Base-by-base conservation (phyloP, 2,888 invertebrate species). In the Onthophagus sagittarius region DNA sequence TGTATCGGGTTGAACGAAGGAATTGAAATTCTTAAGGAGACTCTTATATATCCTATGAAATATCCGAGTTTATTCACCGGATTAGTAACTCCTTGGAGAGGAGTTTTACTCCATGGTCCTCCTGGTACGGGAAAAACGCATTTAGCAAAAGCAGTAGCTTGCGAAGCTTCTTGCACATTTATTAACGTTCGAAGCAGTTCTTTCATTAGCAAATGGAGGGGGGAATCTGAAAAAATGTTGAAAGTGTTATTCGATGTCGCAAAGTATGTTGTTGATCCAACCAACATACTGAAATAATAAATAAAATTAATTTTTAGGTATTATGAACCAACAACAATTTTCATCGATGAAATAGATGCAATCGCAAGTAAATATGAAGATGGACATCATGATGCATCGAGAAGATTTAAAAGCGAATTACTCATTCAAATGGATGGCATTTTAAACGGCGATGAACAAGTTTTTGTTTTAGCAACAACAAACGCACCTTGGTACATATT, bases 171-270 rank as follows among this genome's bases (percentile, higher is more conserved):
- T 80, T 89, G 87, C 2, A 94, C 94, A 0, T 97, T 98, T 86
- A 96, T 98, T 84, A 97, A 97, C 82, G 91, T 98, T 11, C 93
- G 95, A 1, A 93, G 95, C 75, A 95, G 96, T 80, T 92, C 93
- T 1, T 89, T 98, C 64, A 90, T 97, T n/a, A 96, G 95, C 81
- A 98, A 98, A 85, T 98, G 97, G 97, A 88, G 97, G 33, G 98
- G 98, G 0, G 98, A 98, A 79, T 97, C 97, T 0, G 98, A 98
- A 86, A 97, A 97, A 86, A 91, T 96, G 79, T 89, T 98, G 64
- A 91, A 95, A 86, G 92, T 95, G 0, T 86, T 98, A 65, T 97
- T 97, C 84, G 95, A 97, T 78, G 87, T 96, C 85, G 97, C 98
- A 0, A 89, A 92, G 62, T 90, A 91, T 67, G 67, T 31, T 32